Evolutionary conservation across 2,113 vertebrate species (phyloP).

Genomic region (Quiscalus mexicanus): DNA sequence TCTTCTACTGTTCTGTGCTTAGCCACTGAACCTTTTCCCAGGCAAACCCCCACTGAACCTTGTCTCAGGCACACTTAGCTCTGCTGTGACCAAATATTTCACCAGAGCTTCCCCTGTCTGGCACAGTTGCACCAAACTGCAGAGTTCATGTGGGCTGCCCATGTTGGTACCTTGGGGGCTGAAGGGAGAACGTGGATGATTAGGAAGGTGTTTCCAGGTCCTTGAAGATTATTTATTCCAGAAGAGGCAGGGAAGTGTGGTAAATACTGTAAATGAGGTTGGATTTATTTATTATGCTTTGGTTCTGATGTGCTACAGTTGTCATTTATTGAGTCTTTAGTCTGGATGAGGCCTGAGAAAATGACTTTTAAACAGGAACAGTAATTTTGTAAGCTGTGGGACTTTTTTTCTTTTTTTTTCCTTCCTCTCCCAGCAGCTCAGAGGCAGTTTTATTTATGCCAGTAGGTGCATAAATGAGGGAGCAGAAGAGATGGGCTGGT

Average conservation of each 20-base stretch:
- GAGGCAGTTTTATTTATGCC: neutral
- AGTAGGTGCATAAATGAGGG: neutral
- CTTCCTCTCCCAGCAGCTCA: neutral
- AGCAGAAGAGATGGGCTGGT: neutral
- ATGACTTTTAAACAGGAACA: neutral
- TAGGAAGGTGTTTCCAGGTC: neutral
- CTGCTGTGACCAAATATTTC: neutral
- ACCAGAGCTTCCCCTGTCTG: neutral
- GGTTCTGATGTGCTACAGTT: neutral
- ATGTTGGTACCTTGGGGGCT: neutral
- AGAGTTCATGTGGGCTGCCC: neutral
- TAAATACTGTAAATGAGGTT: neutral
- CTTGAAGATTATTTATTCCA: neutral
- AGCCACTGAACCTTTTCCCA: neutral
- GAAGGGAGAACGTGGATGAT: neutral
- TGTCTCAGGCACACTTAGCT: neutral
- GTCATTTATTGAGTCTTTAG: neutral
- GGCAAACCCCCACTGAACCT: neutral
- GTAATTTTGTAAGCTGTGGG: neutral
- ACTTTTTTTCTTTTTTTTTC: neutral
- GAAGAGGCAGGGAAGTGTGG: neutral
- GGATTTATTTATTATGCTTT: neutral
- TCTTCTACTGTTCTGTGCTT: neutral
- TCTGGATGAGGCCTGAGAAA: neutral
- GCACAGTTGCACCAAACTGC: neutral